phyloP scores from a whole-genome alignment of 2,888 invertebrate genomes.

The Malthinus seriepunctatus region DNA sequence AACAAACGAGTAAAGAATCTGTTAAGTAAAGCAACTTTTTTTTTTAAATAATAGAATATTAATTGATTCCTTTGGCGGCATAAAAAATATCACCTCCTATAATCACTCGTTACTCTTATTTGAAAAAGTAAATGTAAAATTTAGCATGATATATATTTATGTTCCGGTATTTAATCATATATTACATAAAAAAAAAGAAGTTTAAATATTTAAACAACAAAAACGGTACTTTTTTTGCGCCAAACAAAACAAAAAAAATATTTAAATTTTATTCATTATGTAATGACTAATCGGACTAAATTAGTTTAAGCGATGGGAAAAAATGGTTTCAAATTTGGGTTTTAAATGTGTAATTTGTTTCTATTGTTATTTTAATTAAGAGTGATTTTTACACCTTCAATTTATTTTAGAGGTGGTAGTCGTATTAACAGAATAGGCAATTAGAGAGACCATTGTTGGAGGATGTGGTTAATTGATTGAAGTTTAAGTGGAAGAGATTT shows the following conservation, averaged over 20 bases:
- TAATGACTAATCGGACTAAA: background rate
- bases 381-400: no score
- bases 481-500: no score
- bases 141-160: constrained; percentile 22
- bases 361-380: no score
- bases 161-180: constrained; percentile 19
- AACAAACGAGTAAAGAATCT: no score
- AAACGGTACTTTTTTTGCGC: constrained; percentile 20
- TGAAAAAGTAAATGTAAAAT: constrained; percentile 18
- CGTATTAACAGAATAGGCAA: no score
- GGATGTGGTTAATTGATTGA: no score
- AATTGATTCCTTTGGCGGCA: background rate
- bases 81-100: background rate
- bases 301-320: background rate
- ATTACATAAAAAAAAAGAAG: constrained; percentile 11
- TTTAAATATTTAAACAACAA: constrained; percentile 24
- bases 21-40: no score
- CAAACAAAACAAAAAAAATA: constrained; percentile 1
- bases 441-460: no score
- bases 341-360: no score
- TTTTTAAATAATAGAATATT: no score
- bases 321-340: no score
- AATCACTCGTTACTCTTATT: constrained; percentile 11
- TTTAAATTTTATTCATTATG: constrained; percentile 5
- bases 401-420: no score